A percentile compares a stretch with the other conserved stretches of the same genome.
These are phyloP conservation scores for Epizoanthus stellaris DNA, from an alignment of 92 coral and sea anemone species.

Conservation along the genomic window DNA sequence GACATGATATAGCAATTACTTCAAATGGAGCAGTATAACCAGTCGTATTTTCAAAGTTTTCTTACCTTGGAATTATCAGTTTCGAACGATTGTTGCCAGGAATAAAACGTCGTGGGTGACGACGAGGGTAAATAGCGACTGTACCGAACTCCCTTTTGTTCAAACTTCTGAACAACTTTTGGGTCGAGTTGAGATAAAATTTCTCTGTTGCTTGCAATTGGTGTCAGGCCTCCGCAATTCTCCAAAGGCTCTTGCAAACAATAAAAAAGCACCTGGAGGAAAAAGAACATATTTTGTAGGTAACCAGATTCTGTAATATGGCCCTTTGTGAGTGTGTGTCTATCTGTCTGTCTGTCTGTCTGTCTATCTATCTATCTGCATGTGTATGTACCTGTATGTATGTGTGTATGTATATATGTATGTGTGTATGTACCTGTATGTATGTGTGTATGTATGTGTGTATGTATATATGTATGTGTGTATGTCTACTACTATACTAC, in stretches of 20 bases:
- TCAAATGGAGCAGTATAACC: neutral
- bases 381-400: too few relatives aligned
- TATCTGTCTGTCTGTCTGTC: too few relatives aligned
- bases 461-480: too few relatives aligned
- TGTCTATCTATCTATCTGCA: too few relatives aligned
- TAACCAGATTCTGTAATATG: too few relatives aligned
- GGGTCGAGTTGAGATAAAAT: slow-evolving; percentile 73
- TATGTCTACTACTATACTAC: too few relatives aligned
- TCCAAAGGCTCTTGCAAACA: slow-evolving; percentile 74
- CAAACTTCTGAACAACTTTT: slow-evolving; percentile 57
- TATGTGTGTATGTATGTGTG: too few relatives aligned
- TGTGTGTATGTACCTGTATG: too few relatives aligned
- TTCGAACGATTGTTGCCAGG: slow-evolving; percentile 86
- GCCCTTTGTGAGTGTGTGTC: too few relatives aligned
- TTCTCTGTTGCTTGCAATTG: slow-evolving; percentile 75
- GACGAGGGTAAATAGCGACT: slow-evolving; percentile 60
- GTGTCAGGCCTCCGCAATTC: slow-evolving; percentile 81
- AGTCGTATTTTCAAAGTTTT: neutral
- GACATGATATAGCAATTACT: neutral
- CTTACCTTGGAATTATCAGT: slow-evolving; percentile 68
- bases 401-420: too few relatives aligned
- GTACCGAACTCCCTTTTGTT: slow-evolving; percentile 70
- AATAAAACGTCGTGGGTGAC: slow-evolving; percentile 51
- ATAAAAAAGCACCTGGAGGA: slow-evolving; percentile 70
- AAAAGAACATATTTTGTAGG: neutral